Base-by-base conservation (phyloP, 2,888 invertebrate genomes). In the Agrochola lota region DNA sequence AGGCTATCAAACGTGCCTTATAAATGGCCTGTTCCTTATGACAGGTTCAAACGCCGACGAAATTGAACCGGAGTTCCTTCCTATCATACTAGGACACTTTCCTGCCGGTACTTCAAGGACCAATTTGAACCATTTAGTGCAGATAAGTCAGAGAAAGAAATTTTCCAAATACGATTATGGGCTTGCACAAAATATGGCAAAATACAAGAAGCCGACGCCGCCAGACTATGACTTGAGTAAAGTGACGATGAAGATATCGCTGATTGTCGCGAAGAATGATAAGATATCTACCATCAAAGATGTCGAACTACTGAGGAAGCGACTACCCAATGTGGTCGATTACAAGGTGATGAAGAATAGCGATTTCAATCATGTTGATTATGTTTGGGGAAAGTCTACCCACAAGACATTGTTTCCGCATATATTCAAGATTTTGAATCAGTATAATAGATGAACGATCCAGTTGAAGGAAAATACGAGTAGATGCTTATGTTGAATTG, bases 121-220 rank as follows among this genome's bases (percentile, higher is more conserved):
- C 80, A 92, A 91, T 64, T 68, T 94, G 17, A 74, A 89, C 3
- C 94, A 95, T 76, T 90, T 87, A 26, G 75, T 83, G 3, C 94
- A 94, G 78, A 83, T 93, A 11, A 81, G 88, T 7, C n/a, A 71
- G 5, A 82, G 85, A 0, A 87, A 83, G 60, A 84, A 72, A 12
- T 95, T 95, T 76, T 79, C 86, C 0, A 74, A 86, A 7, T 95
- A 91, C 69, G 93, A 95, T 63, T 92, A 94, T 69, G 93, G 94
- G 0, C 9, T 66, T 0, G 30, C 3, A 0, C 67, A 82, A 52
- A 95, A 94, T 77, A 49, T 91, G 60, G 40, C 57, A 1, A 26
- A 70, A 2, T 95, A 95, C 62, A 85, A 88, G 0, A 85, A 88
- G 0, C 26, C 15, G 0, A 52, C 52, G 2, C 91, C 94, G 0